Conservation (phyloP, 2,113 vertebrate genomes). For the Forbesichthys papilliferus region DNA sequence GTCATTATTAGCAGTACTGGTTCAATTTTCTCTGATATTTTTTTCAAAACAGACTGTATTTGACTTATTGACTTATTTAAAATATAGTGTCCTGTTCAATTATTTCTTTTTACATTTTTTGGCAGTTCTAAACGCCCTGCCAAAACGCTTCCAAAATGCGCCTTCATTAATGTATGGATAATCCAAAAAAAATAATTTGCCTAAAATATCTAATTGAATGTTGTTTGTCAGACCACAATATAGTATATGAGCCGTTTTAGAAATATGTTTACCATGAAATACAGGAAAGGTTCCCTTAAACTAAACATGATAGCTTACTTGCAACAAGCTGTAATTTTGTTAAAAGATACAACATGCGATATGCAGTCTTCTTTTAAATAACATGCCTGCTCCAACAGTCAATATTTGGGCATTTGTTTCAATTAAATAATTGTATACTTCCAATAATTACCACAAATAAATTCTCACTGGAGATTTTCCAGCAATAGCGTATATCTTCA, state of each 20-base stretch:
- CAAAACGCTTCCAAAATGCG: neutral
- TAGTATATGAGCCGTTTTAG: neutral
- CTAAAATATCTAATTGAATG: no score
- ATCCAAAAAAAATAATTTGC: no score
- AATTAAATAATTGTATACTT: slow-evolving; percentile 43
- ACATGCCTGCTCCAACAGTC: slow-evolving; percentile 34
- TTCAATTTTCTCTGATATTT: no score
- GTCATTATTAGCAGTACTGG: no score
- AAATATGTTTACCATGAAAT: neutral
- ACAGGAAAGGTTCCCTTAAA: neutral
- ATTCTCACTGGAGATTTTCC: slow-evolving; percentile 65
- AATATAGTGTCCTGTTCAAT: no score
- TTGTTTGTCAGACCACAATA: no score
- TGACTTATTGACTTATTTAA: no score
- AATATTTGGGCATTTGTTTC: slow-evolving; percentile 49
- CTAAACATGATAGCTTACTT: slow-evolving; percentile 11
- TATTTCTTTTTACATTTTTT: neutral
- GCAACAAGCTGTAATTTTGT: slow-evolving; percentile 7
- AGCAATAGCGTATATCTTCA: slow-evolving; percentile 52
- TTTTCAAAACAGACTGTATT: no score
- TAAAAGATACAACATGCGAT: neutral
- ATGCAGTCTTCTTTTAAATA: slow-evolving; percentile 30
- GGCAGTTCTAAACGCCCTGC: neutral
- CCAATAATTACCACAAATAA: slow-evolving; percentile 35
- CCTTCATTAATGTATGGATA: neutral